Evolutionary conservation across 2,888 invertebrate genomes (phyloP).

Genomic region (Tanypteryx hageni): DNA sequence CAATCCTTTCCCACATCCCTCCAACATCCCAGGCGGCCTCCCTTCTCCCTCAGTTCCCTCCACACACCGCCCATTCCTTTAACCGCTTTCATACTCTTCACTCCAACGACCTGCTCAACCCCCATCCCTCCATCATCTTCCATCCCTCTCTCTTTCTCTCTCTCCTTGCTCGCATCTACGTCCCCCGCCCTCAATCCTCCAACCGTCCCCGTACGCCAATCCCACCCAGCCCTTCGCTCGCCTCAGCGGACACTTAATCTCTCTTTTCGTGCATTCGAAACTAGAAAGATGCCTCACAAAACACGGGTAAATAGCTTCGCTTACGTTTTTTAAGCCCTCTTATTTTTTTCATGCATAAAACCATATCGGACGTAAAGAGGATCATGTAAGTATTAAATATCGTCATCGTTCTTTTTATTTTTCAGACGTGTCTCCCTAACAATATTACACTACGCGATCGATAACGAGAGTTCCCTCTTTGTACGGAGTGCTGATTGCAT

Average conservation of each 20-base stretch:
- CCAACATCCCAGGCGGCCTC: background rate
- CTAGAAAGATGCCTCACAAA: background rate
- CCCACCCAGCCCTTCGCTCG: slow-evolving; percentile 6
- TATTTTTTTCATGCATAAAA: background rate
- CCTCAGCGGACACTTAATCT: slow-evolving; percentile 18
- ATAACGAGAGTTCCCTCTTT: background rate
- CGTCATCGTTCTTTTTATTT: background rate
- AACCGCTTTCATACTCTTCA: background rate
- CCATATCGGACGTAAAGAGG: background rate
- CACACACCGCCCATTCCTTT: background rate
- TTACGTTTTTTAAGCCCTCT: background rate
- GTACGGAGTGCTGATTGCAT: background rate
- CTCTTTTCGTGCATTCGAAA: slow-evolving; percentile 3
- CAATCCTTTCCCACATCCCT: background rate
- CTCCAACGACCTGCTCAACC: background rate
- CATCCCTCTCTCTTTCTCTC: background rate
- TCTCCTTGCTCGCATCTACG: background rate
- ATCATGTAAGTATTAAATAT: background rate
- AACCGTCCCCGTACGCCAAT: background rate
- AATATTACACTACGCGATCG: background rate
- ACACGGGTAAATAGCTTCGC: background rate
- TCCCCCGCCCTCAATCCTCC: background rate
- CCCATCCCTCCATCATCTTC: background rate
- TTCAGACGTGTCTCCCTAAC: background rate
- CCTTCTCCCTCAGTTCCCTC: background rate